These are phyloP conservation scores for Hyphantria cunea DNA, from an alignment of 1,140 invertebrate species.

Conservation along the genomic window DNA sequence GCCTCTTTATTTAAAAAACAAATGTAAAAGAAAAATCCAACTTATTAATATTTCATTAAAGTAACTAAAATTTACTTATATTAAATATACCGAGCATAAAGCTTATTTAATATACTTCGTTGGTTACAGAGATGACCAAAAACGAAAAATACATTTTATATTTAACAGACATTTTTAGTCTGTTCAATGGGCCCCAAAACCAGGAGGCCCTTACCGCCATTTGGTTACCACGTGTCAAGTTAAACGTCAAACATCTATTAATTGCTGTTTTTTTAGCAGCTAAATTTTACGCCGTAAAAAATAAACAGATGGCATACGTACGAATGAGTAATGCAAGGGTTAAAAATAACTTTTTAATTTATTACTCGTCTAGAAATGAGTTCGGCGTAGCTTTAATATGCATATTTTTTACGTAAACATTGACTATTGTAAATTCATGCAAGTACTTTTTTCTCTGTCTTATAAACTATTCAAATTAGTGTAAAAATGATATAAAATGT, in stretches of 20 bases:
- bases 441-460: neutral
- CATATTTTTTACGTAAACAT: neutral
- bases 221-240: slow-evolving; percentile 70
- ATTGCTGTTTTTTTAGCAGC: slow-evolving; percentile 56
- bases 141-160: neutral
- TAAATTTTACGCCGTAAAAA: slow-evolving; percentile 40
- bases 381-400: slow-evolving; percentile 8
- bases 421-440: neutral
- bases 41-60: too few species aligned
- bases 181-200: slow-evolving; percentile 44
- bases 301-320: slow-evolving; percentile 36
- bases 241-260: slow-evolving; percentile 58
- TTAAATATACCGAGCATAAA: too few species aligned
- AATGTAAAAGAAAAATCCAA: too few species aligned
- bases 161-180: too few species aligned
- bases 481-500: too few species aligned
- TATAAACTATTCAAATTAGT: too few species aligned
- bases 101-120: too few species aligned
- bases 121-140: neutral
- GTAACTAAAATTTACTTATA: too few species aligned
- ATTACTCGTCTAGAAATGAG: slow-evolving; percentile 14
- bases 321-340: slow-evolving; percentile 43
- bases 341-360: slow-evolving; percentile 39
- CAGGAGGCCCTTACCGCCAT: slow-evolving; percentile 52
- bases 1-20: too few species aligned